Evolutionary conservation across 2,888 invertebrate species (phyloP).

Genomic region (Bombyx huttoni): DNA sequence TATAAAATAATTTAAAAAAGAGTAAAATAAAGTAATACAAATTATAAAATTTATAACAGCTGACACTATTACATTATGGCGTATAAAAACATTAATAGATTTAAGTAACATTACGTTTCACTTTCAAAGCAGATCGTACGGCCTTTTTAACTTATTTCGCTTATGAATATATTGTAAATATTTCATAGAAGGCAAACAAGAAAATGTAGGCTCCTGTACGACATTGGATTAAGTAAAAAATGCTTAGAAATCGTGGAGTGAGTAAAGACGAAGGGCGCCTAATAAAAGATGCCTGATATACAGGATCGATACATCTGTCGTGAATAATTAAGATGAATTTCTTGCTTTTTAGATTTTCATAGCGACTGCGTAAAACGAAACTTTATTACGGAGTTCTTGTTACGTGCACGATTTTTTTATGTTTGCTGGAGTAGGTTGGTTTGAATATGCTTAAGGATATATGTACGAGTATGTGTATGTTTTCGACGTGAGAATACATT

Average conservation of each 20-base stretch:
- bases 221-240: background rate
- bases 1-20: too few species aligned
- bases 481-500: too few species aligned
- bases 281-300: slow-evolving; percentile 27
- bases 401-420: background rate
- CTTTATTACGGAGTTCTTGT: background rate
- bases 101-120: too few species aligned
- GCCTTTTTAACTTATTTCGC: background rate
- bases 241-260: slow-evolving; percentile 4
- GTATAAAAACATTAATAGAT: too few species aligned
- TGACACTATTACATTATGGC: too few species aligned
- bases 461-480: background rate
- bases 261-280: slow-evolving; percentile 18
- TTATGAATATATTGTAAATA: background rate
- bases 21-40: too few species aligned
- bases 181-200: background rate
- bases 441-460: background rate
- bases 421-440: background rate
- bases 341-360: slow-evolving; percentile 28
- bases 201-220: background rate
- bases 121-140: too few species aligned
- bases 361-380: slow-evolving; percentile 5
- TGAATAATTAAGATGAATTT: slow-evolving; percentile 58
- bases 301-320: slow-evolving; percentile 38
- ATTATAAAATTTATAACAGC: too few species aligned